Evolutionary conservation across 2,888 invertebrate species (phyloP), one percentile per base, ranked within the genome.

Genomic region (Papilio demoleus): DNA sequence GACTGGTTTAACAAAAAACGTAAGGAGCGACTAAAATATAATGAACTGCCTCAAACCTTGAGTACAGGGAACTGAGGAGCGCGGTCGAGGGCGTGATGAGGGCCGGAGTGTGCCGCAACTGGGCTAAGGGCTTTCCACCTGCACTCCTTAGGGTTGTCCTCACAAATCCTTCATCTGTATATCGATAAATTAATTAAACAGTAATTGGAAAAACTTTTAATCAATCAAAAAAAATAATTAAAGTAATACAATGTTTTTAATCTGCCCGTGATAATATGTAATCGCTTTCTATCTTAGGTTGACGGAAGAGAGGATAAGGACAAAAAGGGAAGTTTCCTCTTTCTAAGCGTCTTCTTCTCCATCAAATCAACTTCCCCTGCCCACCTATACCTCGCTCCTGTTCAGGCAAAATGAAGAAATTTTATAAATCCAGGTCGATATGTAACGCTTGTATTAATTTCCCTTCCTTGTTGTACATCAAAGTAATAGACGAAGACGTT

Each of bases 41-140:
- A 65, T 68, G 68, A 68, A 68, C 68, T 65, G 60, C 65, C 64
- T 68, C 31, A 50, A 68, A 60, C 24, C 60, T 68, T 65, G 53
- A 68, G 68, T 68, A 60, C 64, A 38, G 34, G 31, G 62, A 67
- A 42, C 69, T 70, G 74, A 75, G 75, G 72, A 74, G 72, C 70
- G 75, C 73, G 67, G 75, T 76, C 72, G 77, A 79, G 81, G 78
- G 80, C 71, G 78, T 73, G 74, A 79, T 74, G 76, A 79, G 80
- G 74, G 79, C 72, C 76, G 71, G 68, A 66, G 72, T 73, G 71
- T 76, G 76, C 72, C 79, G 82, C 87, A 86, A 85, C 88, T 87
- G 82, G 88, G 87, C 82, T 88, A 86, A 88, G 88, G 86, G 83
- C 81, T 82, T 84, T 85, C 79, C 80, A 82, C 79, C 78, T 81